A percentile compares a stretch with the other conserved stretches of the same genome.
Evolutionary conservation across 30 jellyfish, hydroid and myxozoan species (phyloP).

Genomic region (Aurelia aurita complex sp. Pacific): DNA sequence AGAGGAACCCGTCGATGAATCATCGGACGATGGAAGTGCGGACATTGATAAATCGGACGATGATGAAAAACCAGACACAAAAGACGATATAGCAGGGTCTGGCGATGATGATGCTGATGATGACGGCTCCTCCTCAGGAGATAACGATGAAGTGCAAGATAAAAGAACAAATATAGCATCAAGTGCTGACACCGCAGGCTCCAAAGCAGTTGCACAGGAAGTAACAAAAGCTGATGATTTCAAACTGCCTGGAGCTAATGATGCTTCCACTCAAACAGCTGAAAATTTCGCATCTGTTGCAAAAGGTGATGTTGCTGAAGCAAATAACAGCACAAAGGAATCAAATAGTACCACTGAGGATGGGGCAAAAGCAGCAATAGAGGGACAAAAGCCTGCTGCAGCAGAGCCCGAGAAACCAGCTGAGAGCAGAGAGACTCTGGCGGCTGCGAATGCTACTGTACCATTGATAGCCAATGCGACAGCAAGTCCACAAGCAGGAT

Average conservation of each 20-base stretch:
- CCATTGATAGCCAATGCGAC: neutral
- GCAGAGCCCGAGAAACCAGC: neutral
- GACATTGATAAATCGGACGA: conserved; percentile 50
- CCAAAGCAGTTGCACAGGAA: conserved; percentile 18
- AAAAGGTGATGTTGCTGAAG: neutral
- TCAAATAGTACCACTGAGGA: neutral
- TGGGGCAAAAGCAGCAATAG: neutral
- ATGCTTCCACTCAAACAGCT: neutral
- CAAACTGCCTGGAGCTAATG: conserved; percentile 34
- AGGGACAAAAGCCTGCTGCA: neutral
- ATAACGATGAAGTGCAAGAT: conserved; percentile 30
- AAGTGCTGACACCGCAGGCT: conserved; percentile 6
- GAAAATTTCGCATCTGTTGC: neutral
- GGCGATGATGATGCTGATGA: conserved; percentile 46
- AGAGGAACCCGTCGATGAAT: conserved; percentile 38
- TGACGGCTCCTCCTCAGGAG: conserved; percentile 56
- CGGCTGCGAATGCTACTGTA: neutral
- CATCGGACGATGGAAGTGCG: conserved; percentile 6
- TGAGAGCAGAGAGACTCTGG: conserved; percentile 1
- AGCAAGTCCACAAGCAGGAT: neutral
- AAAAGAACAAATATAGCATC: conserved; percentile 20
- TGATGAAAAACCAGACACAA: conserved; percentile 15
- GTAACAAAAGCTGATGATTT: conserved; percentile 33
- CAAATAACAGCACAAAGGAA: neutral
- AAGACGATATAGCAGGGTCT: conserved; percentile 24